Base-by-base conservation (phyloP, 2,888 invertebrate species). In the Achlya flavicornis region DNA sequence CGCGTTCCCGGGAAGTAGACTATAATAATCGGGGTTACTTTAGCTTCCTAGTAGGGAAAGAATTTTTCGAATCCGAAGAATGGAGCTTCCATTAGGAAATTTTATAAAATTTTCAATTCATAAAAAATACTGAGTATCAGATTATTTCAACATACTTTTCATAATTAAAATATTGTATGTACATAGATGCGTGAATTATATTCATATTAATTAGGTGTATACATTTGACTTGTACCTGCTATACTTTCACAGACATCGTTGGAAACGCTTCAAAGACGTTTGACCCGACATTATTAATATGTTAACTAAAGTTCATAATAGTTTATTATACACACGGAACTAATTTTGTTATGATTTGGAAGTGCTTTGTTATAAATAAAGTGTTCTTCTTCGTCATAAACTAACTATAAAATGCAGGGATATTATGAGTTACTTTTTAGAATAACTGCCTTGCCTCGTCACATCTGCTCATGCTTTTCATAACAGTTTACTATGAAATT, bases 341-440 rank as follows among this genome's bases (percentile, higher is more conserved):
- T 57, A 57, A 63, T 63, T 33, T 38, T 32, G 32, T 63, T 63
- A 60, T 63, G 60, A 38, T 63, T 59, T 26, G 38, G n/a, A 63
- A 35, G 60, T 60, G 63, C 60, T 53, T 59, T 59, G 41, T 63
- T 60, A 53, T 60, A 60, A 53, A 57, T 60, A 60, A 46, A 11
- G 33, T 46, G 33, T 32, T 35, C 60, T 10, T 60, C 59, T 46
- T 16, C 19, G 16, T 53, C 19, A 53, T 53, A 53, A 19, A 53
- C 19, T 19, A 53, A 10, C 53, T 53, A 53, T 53, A 53, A 53
- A 53, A 53, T 5, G 48, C 41, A 41, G n/a, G 48, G 7, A 48
- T 48, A 46, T 46, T 46, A 48, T 16, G n/a, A 48, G 16, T 48
- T 5, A 48, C 16, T 48, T 48, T 46, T 16, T 6, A 16, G 16